phyloP scores from a whole-genome alignment of 2,888 invertebrate species.

The Charanyca ferruginea region DNA sequence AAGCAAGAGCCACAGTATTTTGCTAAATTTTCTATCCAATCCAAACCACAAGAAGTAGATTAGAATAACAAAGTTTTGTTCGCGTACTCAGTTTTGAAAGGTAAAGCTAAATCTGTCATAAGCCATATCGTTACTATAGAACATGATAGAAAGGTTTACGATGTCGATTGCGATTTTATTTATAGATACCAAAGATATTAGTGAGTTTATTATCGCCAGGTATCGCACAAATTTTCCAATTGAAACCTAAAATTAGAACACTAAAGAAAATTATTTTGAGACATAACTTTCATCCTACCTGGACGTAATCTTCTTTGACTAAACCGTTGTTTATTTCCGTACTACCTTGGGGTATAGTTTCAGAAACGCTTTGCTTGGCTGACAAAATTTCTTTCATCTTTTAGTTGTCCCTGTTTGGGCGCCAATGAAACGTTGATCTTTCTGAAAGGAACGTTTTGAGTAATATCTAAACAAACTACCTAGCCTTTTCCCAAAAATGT shows the following conservation, averaged over 20 bases:
- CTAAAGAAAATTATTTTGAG: not conserved
- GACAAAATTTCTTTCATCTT: not conserved
- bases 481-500: too few species aligned
- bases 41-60: not conserved
- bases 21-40: not conserved
- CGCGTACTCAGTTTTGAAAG: conserved; percentile 19
- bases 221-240: conserved; percentile 9
- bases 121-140: conserved; percentile 24
- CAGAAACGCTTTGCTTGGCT: not conserved
- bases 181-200: conserved; percentile 33
- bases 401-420: not conserved
- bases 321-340: not conserved
- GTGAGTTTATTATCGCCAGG: conserved; percentile 15
- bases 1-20: too few species aligned
- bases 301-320: not conserved
- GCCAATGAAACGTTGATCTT: not conserved
- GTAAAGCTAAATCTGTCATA: conserved; percentile 38
- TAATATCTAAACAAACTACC: too few species aligned
- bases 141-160: conserved; percentile 40
- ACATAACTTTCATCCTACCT: not conserved
- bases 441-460: too few species aligned
- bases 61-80: conserved; percentile 14
- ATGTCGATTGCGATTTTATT: conserved; percentile 43
- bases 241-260: conserved; percentile 11
- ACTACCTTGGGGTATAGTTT: not conserved